Evolutionary conservation across 2,797 vertebrate species (phyloP).

Genomic region (Eulemur mongoz): DNA sequence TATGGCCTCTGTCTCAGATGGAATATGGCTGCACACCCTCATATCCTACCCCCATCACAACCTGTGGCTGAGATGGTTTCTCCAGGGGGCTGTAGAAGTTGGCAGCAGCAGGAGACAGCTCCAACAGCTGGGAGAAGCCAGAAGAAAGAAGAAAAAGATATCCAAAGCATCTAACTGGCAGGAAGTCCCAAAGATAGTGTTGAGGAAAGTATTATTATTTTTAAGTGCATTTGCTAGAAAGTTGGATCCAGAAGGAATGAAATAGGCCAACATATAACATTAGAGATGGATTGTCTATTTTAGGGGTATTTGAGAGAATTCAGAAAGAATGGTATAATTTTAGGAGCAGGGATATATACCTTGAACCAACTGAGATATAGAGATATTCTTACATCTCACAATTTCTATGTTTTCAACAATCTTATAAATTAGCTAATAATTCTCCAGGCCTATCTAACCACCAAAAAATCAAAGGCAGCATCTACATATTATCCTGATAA

Average conservation of each 20-base stretch:
- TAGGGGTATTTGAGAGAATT: constrained; percentile 29
- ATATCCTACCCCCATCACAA: background rate
- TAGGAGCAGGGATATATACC: constrained; percentile 76
- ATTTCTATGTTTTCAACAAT: constrained; percentile 35
- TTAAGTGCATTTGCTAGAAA: constrained; percentile 72
- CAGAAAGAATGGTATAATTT: constrained; percentile 81
- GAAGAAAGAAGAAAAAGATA: background rate
- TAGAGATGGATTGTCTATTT: constrained; percentile 76
- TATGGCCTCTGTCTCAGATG: background rate
- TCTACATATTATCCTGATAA: background rate
- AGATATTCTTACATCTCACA: background rate
- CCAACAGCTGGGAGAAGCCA: constrained; percentile 76
- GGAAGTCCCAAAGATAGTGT: background rate
- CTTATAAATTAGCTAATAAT: constrained; percentile 28
- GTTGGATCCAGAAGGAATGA: constrained; percentile 74
- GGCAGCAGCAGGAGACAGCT: background rate
- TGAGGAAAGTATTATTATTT: constrained; percentile 8
- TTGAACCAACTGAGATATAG: constrained; percentile 55
- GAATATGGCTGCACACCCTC: background rate
- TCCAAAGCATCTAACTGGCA: background rate
- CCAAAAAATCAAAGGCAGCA: background rate
- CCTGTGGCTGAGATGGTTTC: background rate
- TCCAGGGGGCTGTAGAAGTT: background rate
- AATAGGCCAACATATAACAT: constrained; percentile 77
- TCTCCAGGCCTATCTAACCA: background rate